Percentiles rank a stretch among this genome's conserved stretches.
phyloP scores from a whole-genome alignment of 2,113 vertebrate species.

The Abramis brama region DNA sequence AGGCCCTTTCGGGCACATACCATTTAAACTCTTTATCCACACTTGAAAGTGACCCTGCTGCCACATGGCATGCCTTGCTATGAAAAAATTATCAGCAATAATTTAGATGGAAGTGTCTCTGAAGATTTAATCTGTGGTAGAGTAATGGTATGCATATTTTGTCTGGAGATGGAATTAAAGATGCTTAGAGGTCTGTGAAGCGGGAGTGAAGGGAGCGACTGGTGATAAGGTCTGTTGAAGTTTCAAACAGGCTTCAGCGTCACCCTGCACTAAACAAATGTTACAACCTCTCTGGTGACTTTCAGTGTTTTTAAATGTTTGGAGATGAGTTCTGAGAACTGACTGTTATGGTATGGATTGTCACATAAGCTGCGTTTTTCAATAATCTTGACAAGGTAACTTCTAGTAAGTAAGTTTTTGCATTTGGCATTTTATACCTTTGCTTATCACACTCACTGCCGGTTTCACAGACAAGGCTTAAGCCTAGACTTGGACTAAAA shows the following conservation, averaged over 20 bases:
- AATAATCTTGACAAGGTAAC: not conserved
- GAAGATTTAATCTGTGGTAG: constrained; percentile 41
- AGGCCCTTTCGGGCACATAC: not conserved
- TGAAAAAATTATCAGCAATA: constrained; percentile 18
- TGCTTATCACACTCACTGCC: not conserved
- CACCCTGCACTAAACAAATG: constrained; percentile 17
- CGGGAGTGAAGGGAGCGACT: not conserved
- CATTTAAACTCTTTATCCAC: constrained; percentile 12
- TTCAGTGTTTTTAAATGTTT: constrained; percentile 20
- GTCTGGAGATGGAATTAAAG: constrained; percentile 47
- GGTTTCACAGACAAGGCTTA: too few relatives aligned
- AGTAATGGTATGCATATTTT: constrained; percentile 49
- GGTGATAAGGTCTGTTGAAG: not conserved
- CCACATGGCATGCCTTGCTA: constrained; percentile 11
- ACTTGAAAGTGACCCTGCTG: constrained; percentile 30
- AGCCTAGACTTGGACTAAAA: too few relatives aligned
- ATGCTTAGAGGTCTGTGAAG: constrained; percentile 36
- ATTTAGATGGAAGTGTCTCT: constrained; percentile 39
- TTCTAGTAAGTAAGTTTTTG: not conserved
- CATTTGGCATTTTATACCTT: not conserved
- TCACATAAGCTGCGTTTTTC: not conserved
- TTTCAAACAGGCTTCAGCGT: not conserved
- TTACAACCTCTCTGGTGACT: not conserved
- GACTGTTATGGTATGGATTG: not conserved
- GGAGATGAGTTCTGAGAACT: not conserved